Evolutionary conservation across 1,140 invertebrate species (phyloP).

Genomic region (Drosophila setifemur): DNA sequence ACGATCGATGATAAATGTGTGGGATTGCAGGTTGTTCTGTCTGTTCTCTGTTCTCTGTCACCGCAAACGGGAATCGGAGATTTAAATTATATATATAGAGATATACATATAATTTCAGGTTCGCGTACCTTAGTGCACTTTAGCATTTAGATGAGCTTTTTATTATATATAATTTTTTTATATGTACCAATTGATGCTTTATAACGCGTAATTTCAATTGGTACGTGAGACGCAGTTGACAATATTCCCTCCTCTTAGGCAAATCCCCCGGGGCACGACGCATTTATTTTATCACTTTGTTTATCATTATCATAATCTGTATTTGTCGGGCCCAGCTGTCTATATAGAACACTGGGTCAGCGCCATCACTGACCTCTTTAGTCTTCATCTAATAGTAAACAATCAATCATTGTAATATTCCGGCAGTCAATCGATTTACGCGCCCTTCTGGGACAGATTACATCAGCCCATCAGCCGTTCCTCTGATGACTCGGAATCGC

Average conservation of each 20-base stretch:
- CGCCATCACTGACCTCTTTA: slow-evolving; percentile 8
- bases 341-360: slow-evolving; percentile 30
- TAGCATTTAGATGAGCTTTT: slow-evolving; percentile 51
- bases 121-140: slow-evolving; percentile 44
- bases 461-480: slow-evolving; percentile 22
- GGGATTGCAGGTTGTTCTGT: slow-evolving; percentile 40
- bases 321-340: slow-evolving; percentile 10
- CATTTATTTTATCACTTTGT: slow-evolving; percentile 74
- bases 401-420: slow-evolving; percentile 59
- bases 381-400: slow-evolving; percentile 3
- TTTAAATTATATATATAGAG: neutral
- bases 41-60: no score
- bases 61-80: neutral
- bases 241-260: slow-evolving; percentile 34
- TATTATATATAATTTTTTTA: slow-evolving; percentile 42
- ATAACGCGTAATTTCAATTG: slow-evolving; percentile 66
- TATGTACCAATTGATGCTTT: slow-evolving; percentile 28
- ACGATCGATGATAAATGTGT: slow-evolving; percentile 54
- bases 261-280: slow-evolving; percentile 40
- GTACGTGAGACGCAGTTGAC: slow-evolving; percentile 57
- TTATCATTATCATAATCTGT: slow-evolving; percentile 54
- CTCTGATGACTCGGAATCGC: slow-evolving; percentile 2
- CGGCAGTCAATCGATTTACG: slow-evolving; percentile 23
- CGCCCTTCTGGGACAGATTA: slow-evolving; percentile 38
- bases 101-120: slow-evolving; percentile 36